Percentiles rank a stretch among this genome's conserved stretches.
Conservation (phyloP, 2,113 vertebrate genomes). For the Zapornia atra region DNA sequence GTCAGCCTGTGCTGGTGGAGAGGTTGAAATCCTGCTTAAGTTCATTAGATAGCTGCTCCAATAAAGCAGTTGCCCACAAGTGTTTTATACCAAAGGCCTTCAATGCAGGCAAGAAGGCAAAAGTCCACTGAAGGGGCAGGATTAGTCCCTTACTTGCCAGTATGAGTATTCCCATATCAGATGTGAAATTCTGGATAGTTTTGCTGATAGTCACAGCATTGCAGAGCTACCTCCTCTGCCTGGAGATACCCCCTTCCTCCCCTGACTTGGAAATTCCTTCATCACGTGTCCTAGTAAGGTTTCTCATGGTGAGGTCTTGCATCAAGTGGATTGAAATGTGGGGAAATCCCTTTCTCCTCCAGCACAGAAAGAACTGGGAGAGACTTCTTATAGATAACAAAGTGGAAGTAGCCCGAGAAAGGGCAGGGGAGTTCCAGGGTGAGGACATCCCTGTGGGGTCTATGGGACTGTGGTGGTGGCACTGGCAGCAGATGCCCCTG, state of each 20-base stretch:
- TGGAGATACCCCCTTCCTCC: background rate
- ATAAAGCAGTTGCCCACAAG: background rate
- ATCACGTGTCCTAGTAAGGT: background rate
- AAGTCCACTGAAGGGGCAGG: background rate
- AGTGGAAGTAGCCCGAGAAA: background rate
- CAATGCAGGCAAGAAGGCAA: background rate
- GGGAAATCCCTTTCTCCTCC: background rate
- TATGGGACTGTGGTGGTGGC: background rate
- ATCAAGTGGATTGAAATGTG: background rate
- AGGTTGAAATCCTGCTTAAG: background rate
- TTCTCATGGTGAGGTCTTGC: background rate
- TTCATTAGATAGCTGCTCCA: background rate
- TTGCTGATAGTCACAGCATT: background rate
- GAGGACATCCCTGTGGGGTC: rapidly evolving
- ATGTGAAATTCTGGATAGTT: background rate
- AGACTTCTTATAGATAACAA: background rate
- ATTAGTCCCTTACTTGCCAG: background rate
- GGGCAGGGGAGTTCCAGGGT: background rate
- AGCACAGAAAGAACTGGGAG: background rate
- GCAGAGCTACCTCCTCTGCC: background rate
- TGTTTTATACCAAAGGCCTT: background rate
- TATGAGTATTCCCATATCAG: background rate
- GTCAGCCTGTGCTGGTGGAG: background rate
- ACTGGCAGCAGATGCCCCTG: background rate
- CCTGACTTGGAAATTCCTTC: background rate